Evolutionary conservation across 2,888 invertebrate species (phyloP).

Genomic region (Mechanitis mazaeus): DNA sequence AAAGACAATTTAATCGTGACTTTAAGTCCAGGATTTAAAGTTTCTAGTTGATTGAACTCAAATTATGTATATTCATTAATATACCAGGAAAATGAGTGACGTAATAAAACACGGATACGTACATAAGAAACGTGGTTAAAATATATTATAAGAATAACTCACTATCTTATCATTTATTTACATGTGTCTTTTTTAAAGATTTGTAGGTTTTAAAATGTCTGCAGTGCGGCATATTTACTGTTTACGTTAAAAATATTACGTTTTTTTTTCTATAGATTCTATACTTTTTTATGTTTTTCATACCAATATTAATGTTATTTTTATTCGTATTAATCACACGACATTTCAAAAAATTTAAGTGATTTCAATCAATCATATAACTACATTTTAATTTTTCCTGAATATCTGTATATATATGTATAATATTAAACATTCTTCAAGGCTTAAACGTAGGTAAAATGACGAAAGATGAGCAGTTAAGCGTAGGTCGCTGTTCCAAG

Average conservation of each 20-base stretch:
- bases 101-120: not conserved
- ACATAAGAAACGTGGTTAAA: not conserved
- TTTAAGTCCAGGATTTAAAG: not conserved
- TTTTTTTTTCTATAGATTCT: too few species aligned
- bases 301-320: too few species aligned
- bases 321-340: too few species aligned
- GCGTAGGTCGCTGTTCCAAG: slow-evolving; percentile 18
- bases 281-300: too few species aligned
- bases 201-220: slow-evolving; percentile 12
- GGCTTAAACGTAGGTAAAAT: not conserved
- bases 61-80: slow-evolving; percentile 2
- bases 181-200: not conserved
- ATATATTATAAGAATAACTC: not conserved
- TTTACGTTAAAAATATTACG: not conserved
- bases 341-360: too few species aligned
- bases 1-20: not conserved
- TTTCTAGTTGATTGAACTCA: not conserved
- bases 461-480: slow-evolving; percentile 10
- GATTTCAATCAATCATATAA: too few species aligned
- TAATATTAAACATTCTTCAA: too few species aligned
- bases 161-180: not conserved
- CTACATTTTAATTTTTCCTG: too few species aligned
- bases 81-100: slow-evolving; percentile 10
- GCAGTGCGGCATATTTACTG: slow-evolving; percentile 22
- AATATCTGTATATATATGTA: too few species aligned